These are phyloP conservation scores for Drosophila fungiperda DNA, from an alignment of 2,888 invertebrate genomes.

Conservation along the genomic window DNA sequence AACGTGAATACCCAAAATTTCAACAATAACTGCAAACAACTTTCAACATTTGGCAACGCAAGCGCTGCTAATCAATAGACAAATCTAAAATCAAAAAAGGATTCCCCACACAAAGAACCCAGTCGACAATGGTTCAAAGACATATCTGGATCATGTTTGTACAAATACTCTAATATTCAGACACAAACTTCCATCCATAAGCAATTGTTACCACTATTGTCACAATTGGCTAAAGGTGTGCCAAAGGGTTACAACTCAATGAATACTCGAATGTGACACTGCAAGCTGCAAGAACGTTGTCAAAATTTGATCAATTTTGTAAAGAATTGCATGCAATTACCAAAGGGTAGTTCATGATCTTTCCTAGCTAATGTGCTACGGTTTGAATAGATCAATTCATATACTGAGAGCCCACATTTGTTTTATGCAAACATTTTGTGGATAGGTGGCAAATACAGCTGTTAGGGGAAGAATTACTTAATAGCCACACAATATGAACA, in stretches of 20 bases:
- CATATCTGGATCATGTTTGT: conserved; percentile 65
- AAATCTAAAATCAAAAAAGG: conserved; percentile 39
- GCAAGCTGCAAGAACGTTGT: conserved; percentile 67
- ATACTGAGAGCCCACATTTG: conserved; percentile 17
- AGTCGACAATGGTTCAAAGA: conserved; percentile 36
- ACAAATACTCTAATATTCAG: conserved; percentile 49
- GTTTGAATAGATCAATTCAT: conserved; percentile 49
- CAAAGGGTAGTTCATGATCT: conserved; percentile 15
- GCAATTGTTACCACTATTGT: conserved; percentile 38
- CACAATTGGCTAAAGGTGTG: conserved; percentile 23
- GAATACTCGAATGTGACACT: not conserved
- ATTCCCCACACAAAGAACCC: conserved; percentile 26
- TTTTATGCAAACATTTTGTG: conserved; percentile 45
- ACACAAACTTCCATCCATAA: conserved; percentile 23
- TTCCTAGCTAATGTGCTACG: conserved; percentile 36
- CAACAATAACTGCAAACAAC: conserved; percentile 17
- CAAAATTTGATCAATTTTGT: conserved; percentile 47
- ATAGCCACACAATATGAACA: not conserved
- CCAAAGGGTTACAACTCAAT: conserved; percentile 32
- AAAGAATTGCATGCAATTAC: conserved; percentile 35
- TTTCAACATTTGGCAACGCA: conserved; percentile 27
- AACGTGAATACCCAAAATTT: conserved; percentile 1
- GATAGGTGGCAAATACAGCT: conserved; percentile 57
- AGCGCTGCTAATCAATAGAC: conserved; percentile 51
- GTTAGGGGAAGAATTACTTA: conserved; percentile 16